phyloP scores from a whole-genome alignment of 2,113 vertebrate species.

The Onychostruthus taczanowskii region DNA sequence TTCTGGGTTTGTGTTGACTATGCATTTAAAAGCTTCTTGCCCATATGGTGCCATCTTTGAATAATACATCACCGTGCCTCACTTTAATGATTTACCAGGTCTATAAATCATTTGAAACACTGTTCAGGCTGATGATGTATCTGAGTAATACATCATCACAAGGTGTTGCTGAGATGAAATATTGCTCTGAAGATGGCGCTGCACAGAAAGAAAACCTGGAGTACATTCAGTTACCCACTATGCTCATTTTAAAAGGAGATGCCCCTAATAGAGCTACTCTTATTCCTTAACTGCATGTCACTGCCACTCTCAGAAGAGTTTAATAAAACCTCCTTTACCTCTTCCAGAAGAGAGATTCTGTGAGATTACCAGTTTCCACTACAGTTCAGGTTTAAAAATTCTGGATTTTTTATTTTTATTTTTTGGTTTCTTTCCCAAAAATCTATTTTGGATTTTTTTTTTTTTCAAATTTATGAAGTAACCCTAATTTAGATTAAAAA shows the following conservation, averaged over 20 bases:
- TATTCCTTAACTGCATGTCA: not conserved
- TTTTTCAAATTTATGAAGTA: not conserved
- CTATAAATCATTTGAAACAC: slow-evolving; percentile 65
- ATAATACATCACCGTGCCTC: slow-evolving; percentile 33
- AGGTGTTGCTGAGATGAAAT: slow-evolving; percentile 48
- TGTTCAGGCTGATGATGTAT: slow-evolving; percentile 49
- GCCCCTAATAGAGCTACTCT: not conserved
- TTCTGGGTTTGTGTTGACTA: slow-evolving; percentile 1
- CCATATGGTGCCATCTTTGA: slow-evolving; percentile 25
- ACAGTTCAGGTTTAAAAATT: not conserved
- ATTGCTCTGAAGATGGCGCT: slow-evolving; percentile 37
- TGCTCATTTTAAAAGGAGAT: not conserved
- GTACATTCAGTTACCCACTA: not conserved
- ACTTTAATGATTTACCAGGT: slow-evolving; percentile 45
- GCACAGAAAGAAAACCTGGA: slow-evolving; percentile 4
- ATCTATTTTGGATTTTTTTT: not conserved
- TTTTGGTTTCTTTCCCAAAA: not conserved
- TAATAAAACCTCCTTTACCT: not conserved
- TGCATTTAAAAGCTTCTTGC: not conserved
- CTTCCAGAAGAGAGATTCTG: not conserved
- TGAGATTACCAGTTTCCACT: not conserved
- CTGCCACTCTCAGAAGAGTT: not conserved
- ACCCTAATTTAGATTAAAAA: not conserved
- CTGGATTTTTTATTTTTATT: not conserved
- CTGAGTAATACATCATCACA: slow-evolving; percentile 61